Evolutionary conservation across 1,140 invertebrate species (phyloP), one percentile per base, ranked within the genome.

Genomic region (Brachystomella parvula): DNA sequence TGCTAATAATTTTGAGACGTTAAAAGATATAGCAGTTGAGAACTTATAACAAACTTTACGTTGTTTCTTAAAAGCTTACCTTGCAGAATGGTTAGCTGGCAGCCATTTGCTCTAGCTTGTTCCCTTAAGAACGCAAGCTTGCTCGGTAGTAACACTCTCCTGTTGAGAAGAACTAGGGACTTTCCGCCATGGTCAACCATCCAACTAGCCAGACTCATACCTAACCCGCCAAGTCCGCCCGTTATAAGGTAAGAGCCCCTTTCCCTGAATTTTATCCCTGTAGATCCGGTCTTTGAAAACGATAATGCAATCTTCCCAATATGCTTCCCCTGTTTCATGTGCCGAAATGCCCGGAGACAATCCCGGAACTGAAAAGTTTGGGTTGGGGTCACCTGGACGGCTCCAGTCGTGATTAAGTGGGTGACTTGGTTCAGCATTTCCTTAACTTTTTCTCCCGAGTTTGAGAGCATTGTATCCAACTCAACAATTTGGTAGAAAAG

Each of bases 401-500:
- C 19, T 39, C 35, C 35, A 39, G 35, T 39, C 6, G 35, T 9
- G 19, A 39, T 39, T 19, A 39, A 9, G 6, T 6, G 6, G 6
- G 19, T 19, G 6, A 39, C 19, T 39, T 39, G 35, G 19, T 39
- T 39, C 35, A 39, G 19, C 6, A 39, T 39, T 19, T 9, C 35
- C 6, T 39, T 39, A 6, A 39, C 35, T 39, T 39, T 19, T 9
- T 6, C 6, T 39, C 6, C 6, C 6, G 35, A 39, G 35, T 19
- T 9, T 6, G 19, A 6, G 6, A 39, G 35, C 53, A 24, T 57
- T 29, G 24, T 30, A 17, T 65, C 56, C 33, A 65, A 24, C 29
- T 65, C 56, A 28, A 61, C 64, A 47, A 65, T n/a, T 2, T 26
- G 6, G n/a, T 65, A 65, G 0, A 19, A 17, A 15, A 65, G 56